Percentiles rank a stretch among this genome's conserved stretches.
Evolutionary conservation across 2,113 vertebrate genomes (phyloP).

Genomic region (Xiphophorus maculatus): DNA sequence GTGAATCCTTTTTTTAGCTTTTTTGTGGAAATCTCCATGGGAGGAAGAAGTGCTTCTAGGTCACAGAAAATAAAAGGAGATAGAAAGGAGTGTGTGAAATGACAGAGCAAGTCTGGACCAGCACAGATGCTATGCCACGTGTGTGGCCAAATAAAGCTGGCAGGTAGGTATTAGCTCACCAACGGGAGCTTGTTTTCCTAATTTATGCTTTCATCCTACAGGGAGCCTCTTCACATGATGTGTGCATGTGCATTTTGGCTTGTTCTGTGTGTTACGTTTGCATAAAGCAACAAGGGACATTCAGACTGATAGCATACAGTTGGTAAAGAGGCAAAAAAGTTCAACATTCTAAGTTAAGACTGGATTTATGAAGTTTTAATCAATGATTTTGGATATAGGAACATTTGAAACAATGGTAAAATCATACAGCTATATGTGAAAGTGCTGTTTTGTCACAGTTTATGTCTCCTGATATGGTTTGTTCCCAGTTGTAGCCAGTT

Average conservation of each 20-base stretch:
- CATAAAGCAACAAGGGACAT: neutral
- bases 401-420: neutral
- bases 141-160: slow-evolving; percentile 52
- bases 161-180: slow-evolving; percentile 55
- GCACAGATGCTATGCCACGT: slow-evolving; percentile 42
- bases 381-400: neutral
- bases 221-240: neutral
- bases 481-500: neutral
- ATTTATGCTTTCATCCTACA: slow-evolving; percentile 32
- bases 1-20: slow-evolving; percentile 69
- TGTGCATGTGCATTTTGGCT: neutral
- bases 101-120: slow-evolving; percentile 51
- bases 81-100: slow-evolving; percentile 30
- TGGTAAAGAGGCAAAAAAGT: neutral
- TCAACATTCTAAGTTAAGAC: neutral
- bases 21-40: slow-evolving; percentile 65
- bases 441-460: neutral
- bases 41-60: slow-evolving; percentile 66
- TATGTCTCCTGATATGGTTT: neutral
- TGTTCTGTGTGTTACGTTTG: neutral
- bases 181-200: slow-evolving; percentile 44
- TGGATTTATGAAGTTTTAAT: neutral
- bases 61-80: slow-evolving; percentile 47
- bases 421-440: neutral
- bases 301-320: neutral